phyloP scores from a whole-genome alignment of 2,113 vertebrate species.

The Panurus biarmicus region DNA sequence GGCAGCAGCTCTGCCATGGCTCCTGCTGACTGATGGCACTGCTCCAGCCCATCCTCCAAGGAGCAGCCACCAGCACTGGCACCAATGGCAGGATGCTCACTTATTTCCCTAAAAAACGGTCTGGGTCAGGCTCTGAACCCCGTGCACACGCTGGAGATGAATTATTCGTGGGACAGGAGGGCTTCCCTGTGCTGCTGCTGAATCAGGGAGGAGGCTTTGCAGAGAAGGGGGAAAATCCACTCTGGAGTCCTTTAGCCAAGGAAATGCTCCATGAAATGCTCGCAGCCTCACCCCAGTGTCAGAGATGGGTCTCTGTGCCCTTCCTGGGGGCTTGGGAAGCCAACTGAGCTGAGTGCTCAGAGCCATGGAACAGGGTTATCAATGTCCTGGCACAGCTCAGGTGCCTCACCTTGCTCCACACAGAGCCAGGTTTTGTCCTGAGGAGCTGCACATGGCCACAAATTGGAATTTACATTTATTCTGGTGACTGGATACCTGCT shows the following conservation, averaged over 20 bases:
- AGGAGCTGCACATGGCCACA: background rate
- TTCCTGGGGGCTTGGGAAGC: background rate
- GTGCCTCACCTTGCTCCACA: background rate
- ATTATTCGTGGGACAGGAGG: background rate
- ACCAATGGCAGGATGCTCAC: background rate
- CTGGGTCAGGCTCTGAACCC: background rate
- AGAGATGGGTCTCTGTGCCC: background rate
- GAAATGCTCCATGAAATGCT: background rate
- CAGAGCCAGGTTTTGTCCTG: background rate
- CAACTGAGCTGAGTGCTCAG: background rate
- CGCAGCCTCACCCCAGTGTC: background rate
- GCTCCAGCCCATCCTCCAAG: background rate
- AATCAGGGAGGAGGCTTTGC: background rate
- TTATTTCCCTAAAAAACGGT: background rate
- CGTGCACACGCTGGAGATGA: rapidly evolving
- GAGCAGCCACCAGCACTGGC: background rate
- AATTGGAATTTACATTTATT: background rate
- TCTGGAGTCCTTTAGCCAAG: background rate
- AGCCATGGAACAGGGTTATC: background rate
- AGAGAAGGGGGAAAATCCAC: background rate
- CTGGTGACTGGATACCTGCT: background rate
- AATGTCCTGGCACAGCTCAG: background rate
- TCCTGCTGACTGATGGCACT: background rate
- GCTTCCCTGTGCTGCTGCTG: background rate
- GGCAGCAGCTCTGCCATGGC: background rate